A percentile compares a stretch with the other conserved stretches of the same genome.
These are phyloP conservation scores for Xenentodon cancila DNA, from an alignment of 2,797 vertebrate genomes.

Conservation along the genomic window DNA sequence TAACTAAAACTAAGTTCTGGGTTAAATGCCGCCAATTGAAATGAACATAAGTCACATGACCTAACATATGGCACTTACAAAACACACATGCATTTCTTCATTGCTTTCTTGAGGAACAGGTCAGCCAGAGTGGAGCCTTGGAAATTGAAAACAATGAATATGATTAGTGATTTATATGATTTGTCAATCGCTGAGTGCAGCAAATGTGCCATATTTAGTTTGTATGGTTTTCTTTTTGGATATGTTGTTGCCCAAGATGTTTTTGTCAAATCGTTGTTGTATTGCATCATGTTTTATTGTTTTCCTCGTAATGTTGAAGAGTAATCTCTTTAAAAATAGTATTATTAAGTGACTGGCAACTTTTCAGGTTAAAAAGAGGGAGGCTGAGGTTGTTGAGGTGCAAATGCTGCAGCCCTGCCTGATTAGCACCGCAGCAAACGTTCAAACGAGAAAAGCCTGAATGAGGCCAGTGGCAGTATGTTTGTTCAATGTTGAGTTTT, in stretches of 20 bases:
- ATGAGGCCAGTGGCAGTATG: not conserved
- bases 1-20: too few relatives aligned
- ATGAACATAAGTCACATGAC: too few relatives aligned
- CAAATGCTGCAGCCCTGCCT: constrained; percentile 9
- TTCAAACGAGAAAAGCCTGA: not conserved
- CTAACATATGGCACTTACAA: too few relatives aligned
- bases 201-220: constrained; percentile 3
- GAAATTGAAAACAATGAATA: constrained; percentile 10
- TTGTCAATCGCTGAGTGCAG: not conserved
- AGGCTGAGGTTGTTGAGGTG: constrained; percentile 11
- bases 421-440: constrained; percentile 9
- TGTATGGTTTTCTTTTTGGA: not conserved
- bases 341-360: constrained; percentile 17
- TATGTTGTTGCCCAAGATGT: not conserved
- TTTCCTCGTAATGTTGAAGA: constrained; percentile 8
- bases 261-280: constrained; percentile 7
- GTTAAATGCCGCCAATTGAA: too few relatives aligned
- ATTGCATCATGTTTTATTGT: constrained; percentile 9
- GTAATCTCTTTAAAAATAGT: constrained; percentile 8
- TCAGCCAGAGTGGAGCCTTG: constrained; percentile 13
- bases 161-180: constrained; percentile 7
- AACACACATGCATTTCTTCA: constrained; percentile 19
- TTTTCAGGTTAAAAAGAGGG: constrained; percentile 24
- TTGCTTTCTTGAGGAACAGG: constrained; percentile 2
- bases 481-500: not conserved